Evolutionary conservation across 2,113 vertebrate genomes (phyloP), one percentile per base, ranked within the genome.

Genomic region (Oncorhynchus mykiss): DNA sequence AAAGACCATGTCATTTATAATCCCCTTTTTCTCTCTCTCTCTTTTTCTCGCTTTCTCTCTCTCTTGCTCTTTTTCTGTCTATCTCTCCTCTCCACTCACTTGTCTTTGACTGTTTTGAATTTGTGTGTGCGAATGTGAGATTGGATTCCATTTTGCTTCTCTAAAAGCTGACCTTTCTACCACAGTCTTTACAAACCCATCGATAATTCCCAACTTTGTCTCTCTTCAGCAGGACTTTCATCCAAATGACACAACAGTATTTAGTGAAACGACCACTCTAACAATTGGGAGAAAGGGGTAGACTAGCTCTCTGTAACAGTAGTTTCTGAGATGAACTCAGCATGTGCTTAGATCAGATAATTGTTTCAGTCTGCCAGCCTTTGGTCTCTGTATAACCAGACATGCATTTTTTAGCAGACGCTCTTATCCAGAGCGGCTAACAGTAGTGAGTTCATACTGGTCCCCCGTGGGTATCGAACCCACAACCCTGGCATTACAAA

Each of bases 21-120:
- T 70, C 39, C 13, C 72, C 66, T 76, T 66, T 54, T 31, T 75
- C 66, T 79, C 2, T 39, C 60, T 27, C n/a, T 59, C 0, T 34
- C 60, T 25, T 34, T 18, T 0, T 11, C 5, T 29, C 9, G 1
- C 12, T 48, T 51, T 59, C 1, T 18, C 25, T 18, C 25, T 2
- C 5, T 31, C 31, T 31, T 31, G 22, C n/a, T 20, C 22, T 48
- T 16, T 48, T 14, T 48, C 66, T 60, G 5, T 18, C 25, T 11
- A 45, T 60, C 60, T 25, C 72, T 18, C 4, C 5, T 29, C n/a
- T 18, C 25, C 27, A 12, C 65, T 67, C 13, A 57, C 68, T 77
- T n/a, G 6, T 59, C 68, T 77, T 22, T n/a, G 20, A 8, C 1
- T 1, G 4, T 27, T 34, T 29, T 71, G 59, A 62, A 8, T n/a